phyloP scores from a whole-genome alignment of 2,113 vertebrate genomes.

The Leptosomus discolor region DNA sequence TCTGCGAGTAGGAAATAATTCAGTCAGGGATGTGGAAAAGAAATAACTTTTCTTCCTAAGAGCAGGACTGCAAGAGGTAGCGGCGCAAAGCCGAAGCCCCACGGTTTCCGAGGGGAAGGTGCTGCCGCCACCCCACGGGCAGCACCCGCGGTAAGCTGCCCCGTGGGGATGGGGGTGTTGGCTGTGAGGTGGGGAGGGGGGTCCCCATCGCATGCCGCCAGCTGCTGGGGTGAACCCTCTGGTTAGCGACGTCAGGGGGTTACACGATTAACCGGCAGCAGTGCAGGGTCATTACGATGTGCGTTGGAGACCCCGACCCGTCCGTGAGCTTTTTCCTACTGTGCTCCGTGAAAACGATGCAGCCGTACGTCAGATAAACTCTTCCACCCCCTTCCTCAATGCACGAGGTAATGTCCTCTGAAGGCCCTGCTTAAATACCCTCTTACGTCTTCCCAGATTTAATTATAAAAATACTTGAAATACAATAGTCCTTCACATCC shows the following conservation, averaged over 20 bases:
- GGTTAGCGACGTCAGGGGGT: accelerated
- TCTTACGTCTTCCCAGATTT: not conserved
- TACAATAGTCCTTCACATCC: not conserved
- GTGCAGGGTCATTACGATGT: not conserved
- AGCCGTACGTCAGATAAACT: not conserved
- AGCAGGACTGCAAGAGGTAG: not conserved
- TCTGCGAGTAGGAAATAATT: conserved; percentile 22
- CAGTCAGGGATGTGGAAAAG: not conserved
- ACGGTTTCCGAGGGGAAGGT: not conserved
- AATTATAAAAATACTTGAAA: conserved; percentile 14
- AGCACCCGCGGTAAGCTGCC: not conserved
- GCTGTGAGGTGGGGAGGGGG: not conserved
- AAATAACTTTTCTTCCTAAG: not conserved
- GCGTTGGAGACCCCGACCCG: not conserved
- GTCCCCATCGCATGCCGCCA: accelerated
- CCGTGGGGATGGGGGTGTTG: accelerated
- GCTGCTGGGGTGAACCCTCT: not conserved
- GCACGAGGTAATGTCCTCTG: not conserved
- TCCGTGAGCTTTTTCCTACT: not conserved
- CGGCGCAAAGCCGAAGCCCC: not conserved
- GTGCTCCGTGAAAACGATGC: not conserved
- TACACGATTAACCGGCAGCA: not conserved
- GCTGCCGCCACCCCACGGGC: not conserved
- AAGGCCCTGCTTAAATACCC: not conserved
- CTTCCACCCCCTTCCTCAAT: not conserved